These are phyloP conservation scores for Xestia rhomboidea DNA, from an alignment of 2,888 invertebrate species.

Conservation along the genomic window DNA sequence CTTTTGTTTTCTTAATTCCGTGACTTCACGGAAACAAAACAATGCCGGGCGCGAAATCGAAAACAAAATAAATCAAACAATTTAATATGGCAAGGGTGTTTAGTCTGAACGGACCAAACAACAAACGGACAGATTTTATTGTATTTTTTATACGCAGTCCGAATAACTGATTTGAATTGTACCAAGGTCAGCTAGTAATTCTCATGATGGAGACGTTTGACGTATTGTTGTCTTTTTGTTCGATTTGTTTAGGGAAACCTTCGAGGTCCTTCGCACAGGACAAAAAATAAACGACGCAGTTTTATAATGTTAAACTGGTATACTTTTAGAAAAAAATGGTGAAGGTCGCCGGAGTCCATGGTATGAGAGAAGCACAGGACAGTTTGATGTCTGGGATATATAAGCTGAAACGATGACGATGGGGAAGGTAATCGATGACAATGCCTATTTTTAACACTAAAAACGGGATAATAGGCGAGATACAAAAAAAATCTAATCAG, in stretches of 20 bases:
- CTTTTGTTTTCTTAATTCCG: slow-evolving; percentile 10
- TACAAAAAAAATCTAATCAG: no score
- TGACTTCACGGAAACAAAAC: slow-evolving; percentile 26
- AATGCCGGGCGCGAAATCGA: slow-evolving; percentile 1
- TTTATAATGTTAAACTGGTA: not conserved
- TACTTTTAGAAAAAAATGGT: not conserved
- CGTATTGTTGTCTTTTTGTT: slow-evolving; percentile 51
- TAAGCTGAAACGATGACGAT: not conserved
- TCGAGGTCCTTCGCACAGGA: slow-evolving; percentile 17
- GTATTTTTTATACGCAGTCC: slow-evolving; percentile 18
- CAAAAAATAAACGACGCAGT: slow-evolving; percentile 32
- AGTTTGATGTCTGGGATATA: not conserved
- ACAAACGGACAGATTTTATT: slow-evolving; percentile 29
- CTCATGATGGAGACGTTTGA: slow-evolving; percentile 39
- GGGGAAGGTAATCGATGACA: not conserved
- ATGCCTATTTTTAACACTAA: not conserved
- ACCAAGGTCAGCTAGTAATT: slow-evolving; percentile 43
- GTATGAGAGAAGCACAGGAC: not conserved
- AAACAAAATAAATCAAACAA: slow-evolving; percentile 24
- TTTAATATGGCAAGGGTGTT: not conserved
- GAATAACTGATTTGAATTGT: slow-evolving; percentile 34
- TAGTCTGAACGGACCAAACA: no score
- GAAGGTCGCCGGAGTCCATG: not conserved
- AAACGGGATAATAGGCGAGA: no score
- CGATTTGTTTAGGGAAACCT: slow-evolving; percentile 45